Evolutionary conservation across 2,797 vertebrate genomes (phyloP).

Genomic region (Hypotaenidia okinawae): DNA sequence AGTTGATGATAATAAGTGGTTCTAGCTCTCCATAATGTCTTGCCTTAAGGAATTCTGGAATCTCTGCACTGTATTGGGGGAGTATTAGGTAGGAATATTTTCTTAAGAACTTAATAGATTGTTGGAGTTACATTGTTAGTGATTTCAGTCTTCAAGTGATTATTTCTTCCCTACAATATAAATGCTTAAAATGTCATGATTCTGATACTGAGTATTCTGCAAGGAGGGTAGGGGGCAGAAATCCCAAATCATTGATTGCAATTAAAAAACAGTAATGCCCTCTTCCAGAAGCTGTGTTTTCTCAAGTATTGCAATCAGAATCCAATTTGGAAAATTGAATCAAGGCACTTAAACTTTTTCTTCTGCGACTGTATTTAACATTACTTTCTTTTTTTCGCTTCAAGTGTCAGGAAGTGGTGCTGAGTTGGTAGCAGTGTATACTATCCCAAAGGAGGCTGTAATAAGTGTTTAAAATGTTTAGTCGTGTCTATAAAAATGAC

Average conservation of each 20-base stretch:
- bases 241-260: neutral
- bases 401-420: slow-evolving; percentile 38
- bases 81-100: neutral
- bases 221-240: neutral
- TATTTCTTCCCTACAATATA: neutral
- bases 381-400: slow-evolving; percentile 38
- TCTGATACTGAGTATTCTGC: neutral
- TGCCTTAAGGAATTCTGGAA: neutral
- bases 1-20: neutral
- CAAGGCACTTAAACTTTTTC: slow-evolving; percentile 3
- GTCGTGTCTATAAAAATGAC: slow-evolving; percentile 45
- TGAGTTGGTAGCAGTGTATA: slow-evolving; percentile 32
- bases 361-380: neutral
- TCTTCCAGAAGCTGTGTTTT: neutral
- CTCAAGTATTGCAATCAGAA: neutral
- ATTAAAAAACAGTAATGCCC: neutral
- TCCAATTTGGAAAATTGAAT: neutral
- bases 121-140: neutral
- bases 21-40: neutral
- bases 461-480: slow-evolving; percentile 51
- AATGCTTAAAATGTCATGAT: neutral
- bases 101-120: neutral
- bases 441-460: slow-evolving; percentile 58
- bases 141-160: neutral
- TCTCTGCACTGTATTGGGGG: neutral